Evolutionary conservation across 2,113 vertebrate genomes (phyloP).

Genomic region (Phodopus roborovskii): DNA sequence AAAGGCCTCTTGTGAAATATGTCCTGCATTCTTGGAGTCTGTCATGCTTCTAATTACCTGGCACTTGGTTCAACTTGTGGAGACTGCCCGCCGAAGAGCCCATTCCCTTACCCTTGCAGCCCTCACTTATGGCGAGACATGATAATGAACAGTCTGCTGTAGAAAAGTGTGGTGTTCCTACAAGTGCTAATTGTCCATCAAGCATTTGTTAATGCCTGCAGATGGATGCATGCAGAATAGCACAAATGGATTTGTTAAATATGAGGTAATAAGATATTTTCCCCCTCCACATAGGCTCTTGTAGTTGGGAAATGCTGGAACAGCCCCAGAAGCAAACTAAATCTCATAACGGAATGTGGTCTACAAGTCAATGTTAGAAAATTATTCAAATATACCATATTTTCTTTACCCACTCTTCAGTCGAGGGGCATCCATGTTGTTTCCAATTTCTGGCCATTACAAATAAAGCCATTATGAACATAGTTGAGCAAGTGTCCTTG

Average conservation of each 20-base stretch:
- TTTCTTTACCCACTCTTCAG: not conserved
- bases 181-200: not conserved
- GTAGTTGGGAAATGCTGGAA: conserved; percentile 64
- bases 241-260: conserved; percentile 70
- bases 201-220: conserved; percentile 40
- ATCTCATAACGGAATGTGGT: conserved; percentile 40
- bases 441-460: not conserved
- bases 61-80: rapidly evolving
- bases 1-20: conserved; percentile 48
- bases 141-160: conserved; percentile 38
- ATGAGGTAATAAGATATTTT: conserved; percentile 61
- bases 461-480: not conserved
- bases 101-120: not conserved
- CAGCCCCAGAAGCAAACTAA: conserved; percentile 63
- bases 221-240: conserved; percentile 34
- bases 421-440: not conserved
- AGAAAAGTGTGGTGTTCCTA: conserved; percentile 33
- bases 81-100: rapidly evolving
- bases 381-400: not conserved
- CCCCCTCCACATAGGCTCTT: not conserved
- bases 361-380: conserved; percentile 54
- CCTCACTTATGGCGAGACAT: conserved; percentile 4
- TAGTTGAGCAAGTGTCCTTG: not conserved
- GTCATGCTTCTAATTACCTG: not conserved
- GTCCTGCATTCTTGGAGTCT: not conserved